phyloP scores from a whole-genome alignment of 2,113 vertebrate genomes.

The Otolemur garnettii region DNA sequence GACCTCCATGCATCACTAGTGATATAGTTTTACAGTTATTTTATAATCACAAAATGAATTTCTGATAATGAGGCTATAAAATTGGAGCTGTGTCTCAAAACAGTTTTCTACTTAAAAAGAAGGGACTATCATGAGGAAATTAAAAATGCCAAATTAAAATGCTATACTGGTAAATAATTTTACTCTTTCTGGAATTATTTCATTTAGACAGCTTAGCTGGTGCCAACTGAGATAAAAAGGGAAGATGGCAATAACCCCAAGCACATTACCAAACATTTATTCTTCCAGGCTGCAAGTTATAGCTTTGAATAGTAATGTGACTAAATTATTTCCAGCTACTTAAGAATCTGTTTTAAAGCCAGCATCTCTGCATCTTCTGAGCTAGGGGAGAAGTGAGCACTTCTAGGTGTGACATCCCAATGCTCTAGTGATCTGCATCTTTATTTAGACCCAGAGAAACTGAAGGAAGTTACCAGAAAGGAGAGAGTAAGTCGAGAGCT shows the following conservation, averaged over 20 bases:
- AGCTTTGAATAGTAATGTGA: not conserved
- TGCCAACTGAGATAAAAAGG: not conserved
- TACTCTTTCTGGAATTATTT: not conserved
- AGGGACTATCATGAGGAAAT: conserved; percentile 14
- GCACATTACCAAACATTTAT: not conserved
- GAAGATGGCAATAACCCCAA: not conserved
- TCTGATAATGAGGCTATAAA: not conserved
- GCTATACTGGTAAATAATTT: not conserved
- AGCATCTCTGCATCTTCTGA: not conserved
- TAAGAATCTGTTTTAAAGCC: not conserved
- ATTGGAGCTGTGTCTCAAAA: not conserved
- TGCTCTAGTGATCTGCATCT: not conserved
- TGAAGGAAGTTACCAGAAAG: not conserved
- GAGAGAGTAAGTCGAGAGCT: not conserved
- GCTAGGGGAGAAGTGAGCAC: not conserved
- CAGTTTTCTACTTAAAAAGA: not conserved
- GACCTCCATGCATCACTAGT: not conserved
- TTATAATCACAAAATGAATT: not conserved
- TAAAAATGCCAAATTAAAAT: conserved; percentile 43
- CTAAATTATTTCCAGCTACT: not conserved
- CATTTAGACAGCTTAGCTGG: not conserved
- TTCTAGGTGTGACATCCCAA: not conserved
- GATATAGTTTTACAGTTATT: not conserved
- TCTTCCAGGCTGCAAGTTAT: not conserved
- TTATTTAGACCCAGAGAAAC: not conserved